These are phyloP conservation scores for Oceanites oceanicus DNA, from an alignment of 2,113 vertebrate species.

Conservation along the genomic window DNA sequence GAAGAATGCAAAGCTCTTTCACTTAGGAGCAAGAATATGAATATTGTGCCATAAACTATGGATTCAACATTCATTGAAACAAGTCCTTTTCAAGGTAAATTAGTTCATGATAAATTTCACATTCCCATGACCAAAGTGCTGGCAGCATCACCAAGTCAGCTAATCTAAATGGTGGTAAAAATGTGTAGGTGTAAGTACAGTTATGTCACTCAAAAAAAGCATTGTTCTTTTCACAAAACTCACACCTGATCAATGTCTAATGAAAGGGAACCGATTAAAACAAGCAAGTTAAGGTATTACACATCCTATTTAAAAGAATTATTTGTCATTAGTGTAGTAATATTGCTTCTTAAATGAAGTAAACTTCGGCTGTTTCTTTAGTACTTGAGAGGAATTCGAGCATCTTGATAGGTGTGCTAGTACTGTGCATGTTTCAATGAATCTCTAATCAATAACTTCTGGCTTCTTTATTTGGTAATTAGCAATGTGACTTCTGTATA, in stretches of 20 bases:
- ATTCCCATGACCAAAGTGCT: background rate
- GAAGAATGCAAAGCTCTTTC: background rate
- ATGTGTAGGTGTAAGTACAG: background rate
- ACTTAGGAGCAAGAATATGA: background rate
- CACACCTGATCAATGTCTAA: accelerated
- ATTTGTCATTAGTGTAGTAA: background rate
- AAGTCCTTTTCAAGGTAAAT: background rate
- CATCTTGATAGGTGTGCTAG: background rate
- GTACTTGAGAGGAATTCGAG: background rate
- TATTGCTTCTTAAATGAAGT: background rate
- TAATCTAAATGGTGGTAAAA: background rate
- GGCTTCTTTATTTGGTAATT: background rate
- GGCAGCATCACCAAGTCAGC: background rate
- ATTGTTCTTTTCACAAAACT: background rate
- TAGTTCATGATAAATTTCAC: background rate
- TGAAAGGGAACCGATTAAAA: background rate
- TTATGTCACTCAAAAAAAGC: background rate
- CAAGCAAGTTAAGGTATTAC: background rate
- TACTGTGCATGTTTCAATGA: background rate
- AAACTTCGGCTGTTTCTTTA: background rate
- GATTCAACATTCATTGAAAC: background rate
- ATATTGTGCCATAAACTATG: background rate
- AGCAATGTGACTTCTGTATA: background rate
- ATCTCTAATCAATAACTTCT: background rate
- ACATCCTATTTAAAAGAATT: background rate